Evolutionary conservation across 2,888 invertebrate species (phyloP).

Genomic region (Macrostomum cliftonense): DNA sequence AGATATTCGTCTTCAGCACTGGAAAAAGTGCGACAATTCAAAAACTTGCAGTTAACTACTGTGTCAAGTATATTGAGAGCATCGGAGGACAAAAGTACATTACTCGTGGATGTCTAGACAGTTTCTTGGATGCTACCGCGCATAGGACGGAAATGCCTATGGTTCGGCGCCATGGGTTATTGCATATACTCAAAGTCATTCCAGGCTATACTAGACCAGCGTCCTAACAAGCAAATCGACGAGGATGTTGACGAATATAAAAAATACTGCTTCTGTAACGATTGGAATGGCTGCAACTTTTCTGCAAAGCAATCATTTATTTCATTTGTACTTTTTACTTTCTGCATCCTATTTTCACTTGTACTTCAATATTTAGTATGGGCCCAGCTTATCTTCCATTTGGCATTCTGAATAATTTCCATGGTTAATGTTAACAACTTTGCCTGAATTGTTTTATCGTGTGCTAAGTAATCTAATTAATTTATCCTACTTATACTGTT

Average conservation of each 20-base stretch:
- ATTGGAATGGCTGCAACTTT: slow-evolving; percentile 33
- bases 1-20: slow-evolving; percentile 29
- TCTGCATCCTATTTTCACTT: too few species aligned
- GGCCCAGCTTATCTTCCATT: too few species aligned
- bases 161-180: slow-evolving; percentile 33
- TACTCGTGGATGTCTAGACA: slow-evolving; percentile 30
- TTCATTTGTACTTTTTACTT: too few species aligned
- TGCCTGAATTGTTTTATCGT: too few species aligned
- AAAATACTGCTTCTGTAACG: slow-evolving; percentile 35
- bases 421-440: too few species aligned
- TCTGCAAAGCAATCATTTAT: too few species aligned
- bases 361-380: too few species aligned
- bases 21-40: slow-evolving; percentile 24
- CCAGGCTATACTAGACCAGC: background rate
- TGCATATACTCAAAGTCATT: slow-evolving; percentile 16
- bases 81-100: slow-evolving; percentile 25
- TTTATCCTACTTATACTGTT: too few species aligned
- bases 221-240: slow-evolving; percentile 26
- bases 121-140: slow-evolving; percentile 22
- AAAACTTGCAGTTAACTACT: slow-evolving; percentile 22
- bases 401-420: too few species aligned
- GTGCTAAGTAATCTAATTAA: too few species aligned
- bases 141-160: slow-evolving; percentile 31
- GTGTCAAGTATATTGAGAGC: slow-evolving; percentile 32
- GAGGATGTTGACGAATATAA: slow-evolving; percentile 23